A percentile compares a stretch with the other conserved stretches of the same genome.
phyloP scores from a whole-genome alignment of 2,888 invertebrate genomes.

The Laothoe populi region DNA sequence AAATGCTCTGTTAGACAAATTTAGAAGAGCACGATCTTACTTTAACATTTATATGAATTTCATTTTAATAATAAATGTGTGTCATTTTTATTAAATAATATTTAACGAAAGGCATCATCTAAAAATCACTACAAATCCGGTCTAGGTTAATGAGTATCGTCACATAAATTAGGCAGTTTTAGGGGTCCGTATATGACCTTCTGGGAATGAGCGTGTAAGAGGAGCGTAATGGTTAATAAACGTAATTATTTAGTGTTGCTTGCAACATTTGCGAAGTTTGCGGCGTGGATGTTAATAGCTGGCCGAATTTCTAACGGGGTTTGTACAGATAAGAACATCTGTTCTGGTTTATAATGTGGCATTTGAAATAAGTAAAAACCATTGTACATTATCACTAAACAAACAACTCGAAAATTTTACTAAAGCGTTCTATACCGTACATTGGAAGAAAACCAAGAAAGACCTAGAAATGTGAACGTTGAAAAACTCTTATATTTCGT shows the following conservation, averaged over 20 bases:
- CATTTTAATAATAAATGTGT: too few relatives aligned
- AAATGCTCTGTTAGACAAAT: too few relatives aligned
- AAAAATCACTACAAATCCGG: conserved; percentile 45
- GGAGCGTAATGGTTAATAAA: conserved; percentile 49
- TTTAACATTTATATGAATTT: too few relatives aligned
- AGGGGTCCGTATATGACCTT: conserved; percentile 53
- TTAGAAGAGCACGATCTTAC: too few relatives aligned
- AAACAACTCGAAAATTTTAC: too few relatives aligned
- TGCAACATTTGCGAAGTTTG: conserved; percentile 35
- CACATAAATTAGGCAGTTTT: conserved; percentile 57
- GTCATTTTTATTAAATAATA: too few relatives aligned
- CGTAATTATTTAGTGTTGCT: conserved; percentile 44
- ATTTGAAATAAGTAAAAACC: too few relatives aligned
- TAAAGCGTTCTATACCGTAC: too few relatives aligned
- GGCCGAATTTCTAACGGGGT: conserved; percentile 17
- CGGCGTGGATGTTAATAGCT: conserved; percentile 33
- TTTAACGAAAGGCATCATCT: conserved; percentile 38
- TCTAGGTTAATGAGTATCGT: conserved; percentile 59
- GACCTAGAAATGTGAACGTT: too few relatives aligned
- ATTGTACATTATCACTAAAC: too few relatives aligned
- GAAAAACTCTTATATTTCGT: not conserved
- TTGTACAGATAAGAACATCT: conserved; percentile 11
- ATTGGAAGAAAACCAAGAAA: too few relatives aligned
- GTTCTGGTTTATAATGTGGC: not conserved
- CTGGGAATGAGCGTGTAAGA: conserved; percentile 45